These are phyloP conservation scores for Steatornis caripensis DNA, from an alignment of 2,113 vertebrate genomes.

Conservation along the genomic window DNA sequence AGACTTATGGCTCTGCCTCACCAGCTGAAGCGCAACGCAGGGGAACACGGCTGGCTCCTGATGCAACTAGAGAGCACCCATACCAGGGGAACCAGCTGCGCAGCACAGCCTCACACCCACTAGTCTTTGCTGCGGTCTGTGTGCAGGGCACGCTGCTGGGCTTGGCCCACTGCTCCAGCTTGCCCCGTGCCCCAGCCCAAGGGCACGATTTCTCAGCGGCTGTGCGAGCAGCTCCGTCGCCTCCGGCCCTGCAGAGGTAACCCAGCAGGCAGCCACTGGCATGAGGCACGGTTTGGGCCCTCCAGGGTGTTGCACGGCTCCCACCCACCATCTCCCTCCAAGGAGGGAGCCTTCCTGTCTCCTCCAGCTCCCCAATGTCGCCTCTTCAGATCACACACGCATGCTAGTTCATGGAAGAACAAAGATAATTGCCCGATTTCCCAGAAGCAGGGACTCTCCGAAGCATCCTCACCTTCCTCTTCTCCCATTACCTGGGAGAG, in stretches of 20 bases:
- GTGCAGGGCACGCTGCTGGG: too few species aligned
- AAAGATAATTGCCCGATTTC: fast-evolving
- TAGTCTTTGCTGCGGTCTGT: too few species aligned
- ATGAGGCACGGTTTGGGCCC: not conserved
- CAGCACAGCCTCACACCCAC: too few species aligned
- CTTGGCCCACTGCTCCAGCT: too few species aligned
- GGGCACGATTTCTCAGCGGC: not conserved
- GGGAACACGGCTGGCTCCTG: not conserved
- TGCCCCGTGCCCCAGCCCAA: too few species aligned
- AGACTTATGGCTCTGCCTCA: not conserved
- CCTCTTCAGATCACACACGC: fast-evolving
- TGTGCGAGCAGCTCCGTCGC: not conserved
- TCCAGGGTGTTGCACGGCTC: not conserved
- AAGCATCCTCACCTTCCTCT: not conserved
- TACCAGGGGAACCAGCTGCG: not conserved
- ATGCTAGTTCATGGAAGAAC: fast-evolving
- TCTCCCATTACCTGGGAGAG: not conserved
- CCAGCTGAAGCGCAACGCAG: not conserved
- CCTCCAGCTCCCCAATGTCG: not conserved
- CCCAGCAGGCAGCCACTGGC: not conserved
- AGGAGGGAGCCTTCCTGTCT: not conserved
- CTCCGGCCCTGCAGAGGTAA: not conserved
- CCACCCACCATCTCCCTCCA: not conserved
- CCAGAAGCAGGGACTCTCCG: not conserved
- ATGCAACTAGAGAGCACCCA: not conserved